Evolutionary conservation across 2,888 invertebrate species (phyloP).

Genomic region (Rapana venosa): DNA sequence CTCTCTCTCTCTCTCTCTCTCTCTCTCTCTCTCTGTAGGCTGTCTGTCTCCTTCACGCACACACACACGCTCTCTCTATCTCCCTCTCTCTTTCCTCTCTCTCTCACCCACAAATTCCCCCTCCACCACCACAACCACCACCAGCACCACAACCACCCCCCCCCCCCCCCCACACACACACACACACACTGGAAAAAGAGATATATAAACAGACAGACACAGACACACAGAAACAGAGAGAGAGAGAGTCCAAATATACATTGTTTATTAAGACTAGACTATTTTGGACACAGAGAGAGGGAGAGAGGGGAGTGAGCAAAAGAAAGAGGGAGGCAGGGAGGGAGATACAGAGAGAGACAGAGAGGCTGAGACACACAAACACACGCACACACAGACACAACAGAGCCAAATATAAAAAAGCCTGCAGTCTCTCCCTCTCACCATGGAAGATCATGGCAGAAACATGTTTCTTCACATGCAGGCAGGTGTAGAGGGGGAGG

Average conservation of each 20-base stretch:
- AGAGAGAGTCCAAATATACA: not conserved
- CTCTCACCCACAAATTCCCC: too few relatives aligned
- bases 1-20: too few relatives aligned
- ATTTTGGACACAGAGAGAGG: too few relatives aligned
- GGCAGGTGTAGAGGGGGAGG: slow-evolving; percentile 79
- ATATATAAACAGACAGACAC: not conserved
- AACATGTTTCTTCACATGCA: slow-evolving; percentile 79
- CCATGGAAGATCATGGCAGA: slow-evolving; percentile 79
- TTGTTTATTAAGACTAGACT: too few relatives aligned
- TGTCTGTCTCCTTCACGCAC: too few relatives aligned
- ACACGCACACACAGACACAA: not conserved
- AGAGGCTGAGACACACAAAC: not conserved
- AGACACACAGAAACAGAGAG: not conserved
- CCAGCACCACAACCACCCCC: too few relatives aligned
- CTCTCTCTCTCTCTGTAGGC: too few relatives aligned
- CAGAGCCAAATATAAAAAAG: not conserved
- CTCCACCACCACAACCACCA: too few relatives aligned
- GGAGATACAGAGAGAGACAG: not conserved
- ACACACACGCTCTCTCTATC: not conserved
- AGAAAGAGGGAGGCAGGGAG: not conserved
- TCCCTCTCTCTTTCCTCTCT: too few relatives aligned
- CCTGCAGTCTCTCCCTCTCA: not conserved
- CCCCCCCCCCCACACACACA: too few relatives aligned
- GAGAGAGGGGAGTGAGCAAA: not conserved
- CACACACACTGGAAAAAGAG: not conserved